Percentiles rank a stretch among this genome's conserved stretches.
These are phyloP conservation scores for Deilephila porcellus DNA, from an alignment of 2,888 invertebrate genomes.

Conservation along the genomic window DNA sequence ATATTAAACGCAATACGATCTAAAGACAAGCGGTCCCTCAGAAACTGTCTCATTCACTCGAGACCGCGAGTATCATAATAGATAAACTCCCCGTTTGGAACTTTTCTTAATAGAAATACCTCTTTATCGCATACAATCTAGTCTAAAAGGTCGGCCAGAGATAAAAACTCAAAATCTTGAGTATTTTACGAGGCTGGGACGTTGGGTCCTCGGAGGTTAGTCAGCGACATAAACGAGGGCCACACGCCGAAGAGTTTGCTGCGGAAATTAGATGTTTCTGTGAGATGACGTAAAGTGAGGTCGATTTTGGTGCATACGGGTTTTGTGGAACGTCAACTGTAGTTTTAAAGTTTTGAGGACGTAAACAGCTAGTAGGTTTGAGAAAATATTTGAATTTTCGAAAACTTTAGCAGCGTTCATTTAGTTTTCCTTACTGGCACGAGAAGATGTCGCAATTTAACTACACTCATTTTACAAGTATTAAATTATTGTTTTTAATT, in stretches of 20 bases:
- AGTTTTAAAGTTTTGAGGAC: neutral
- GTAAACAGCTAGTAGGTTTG: neutral
- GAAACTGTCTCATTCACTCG: neutral
- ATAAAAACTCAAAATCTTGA: conserved; percentile 22
- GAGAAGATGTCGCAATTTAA: too few relatives aligned
- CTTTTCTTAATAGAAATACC: conserved; percentile 25
- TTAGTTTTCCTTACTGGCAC: too few relatives aligned
- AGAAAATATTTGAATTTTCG: neutral
- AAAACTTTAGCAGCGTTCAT: too few relatives aligned
- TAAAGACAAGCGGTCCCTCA: neutral
- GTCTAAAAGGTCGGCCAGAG: conserved; percentile 6
- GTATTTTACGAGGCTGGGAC: conserved; percentile 21
- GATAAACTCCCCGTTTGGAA: conserved; percentile 12
- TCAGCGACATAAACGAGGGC: neutral
- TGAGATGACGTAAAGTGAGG: conserved; percentile 36
- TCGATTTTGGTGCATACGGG: conserved; percentile 32
- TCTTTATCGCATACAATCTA: conserved; percentile 21
- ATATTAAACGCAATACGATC: neutral
- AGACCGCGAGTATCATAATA: conserved; percentile 14
- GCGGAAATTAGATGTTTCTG: conserved; percentile 59
- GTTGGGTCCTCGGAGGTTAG: conserved; percentile 1
- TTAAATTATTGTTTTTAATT: too few relatives aligned
- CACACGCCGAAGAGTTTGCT: conserved; percentile 32
- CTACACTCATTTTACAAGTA: too few relatives aligned
- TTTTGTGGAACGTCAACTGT: conserved; percentile 30